Percentiles rank a stretch among this genome's conserved stretches.
phyloP scores from a whole-genome alignment of 2,113 vertebrate species.

The Ascaphus truei region DNA sequence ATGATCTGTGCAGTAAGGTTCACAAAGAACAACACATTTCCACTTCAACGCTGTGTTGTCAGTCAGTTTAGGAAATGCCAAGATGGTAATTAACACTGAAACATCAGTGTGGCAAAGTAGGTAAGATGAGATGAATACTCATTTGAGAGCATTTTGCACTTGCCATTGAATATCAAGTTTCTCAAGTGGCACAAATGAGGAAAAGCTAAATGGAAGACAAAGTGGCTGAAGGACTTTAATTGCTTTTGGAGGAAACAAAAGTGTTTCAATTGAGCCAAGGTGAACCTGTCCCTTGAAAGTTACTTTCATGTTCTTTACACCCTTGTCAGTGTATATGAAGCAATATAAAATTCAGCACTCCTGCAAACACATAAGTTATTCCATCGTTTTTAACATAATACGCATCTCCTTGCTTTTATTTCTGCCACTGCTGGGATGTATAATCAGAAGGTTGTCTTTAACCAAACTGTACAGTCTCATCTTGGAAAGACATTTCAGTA shows the following conservation, averaged over 20 bases:
- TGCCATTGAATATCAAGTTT: conserved; percentile 36
- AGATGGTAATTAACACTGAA: conserved; percentile 36
- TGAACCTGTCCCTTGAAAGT: conserved; percentile 28
- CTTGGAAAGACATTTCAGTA: conserved; percentile 20
- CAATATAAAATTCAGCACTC: neutral
- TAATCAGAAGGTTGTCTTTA: conserved; percentile 3
- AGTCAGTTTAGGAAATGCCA: conserved; percentile 33
- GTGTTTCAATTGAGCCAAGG: conserved; percentile 24
- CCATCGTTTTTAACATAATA: conserved; percentile 1
- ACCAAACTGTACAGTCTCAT: neutral
- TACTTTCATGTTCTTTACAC: conserved; percentile 19
- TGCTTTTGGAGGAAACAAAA: conserved; percentile 27
- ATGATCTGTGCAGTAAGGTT: neutral
- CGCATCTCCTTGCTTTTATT: neutral
- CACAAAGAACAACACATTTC: neutral
- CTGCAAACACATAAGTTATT: neutral
- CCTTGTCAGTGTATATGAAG: neutral
- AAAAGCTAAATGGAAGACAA: conserved; percentile 31
- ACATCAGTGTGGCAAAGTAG: conserved; percentile 36
- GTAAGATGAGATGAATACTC: conserved; percentile 28
- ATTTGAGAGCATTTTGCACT: conserved; percentile 37
- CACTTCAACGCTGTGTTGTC: conserved; percentile 8
- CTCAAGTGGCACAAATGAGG: conserved; percentile 39
- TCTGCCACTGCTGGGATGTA: neutral
- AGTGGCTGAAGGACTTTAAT: conserved; percentile 34